Evolutionary conservation across 2,113 vertebrate species (phyloP).

Genomic region (Lasiurus cinereus): DNA sequence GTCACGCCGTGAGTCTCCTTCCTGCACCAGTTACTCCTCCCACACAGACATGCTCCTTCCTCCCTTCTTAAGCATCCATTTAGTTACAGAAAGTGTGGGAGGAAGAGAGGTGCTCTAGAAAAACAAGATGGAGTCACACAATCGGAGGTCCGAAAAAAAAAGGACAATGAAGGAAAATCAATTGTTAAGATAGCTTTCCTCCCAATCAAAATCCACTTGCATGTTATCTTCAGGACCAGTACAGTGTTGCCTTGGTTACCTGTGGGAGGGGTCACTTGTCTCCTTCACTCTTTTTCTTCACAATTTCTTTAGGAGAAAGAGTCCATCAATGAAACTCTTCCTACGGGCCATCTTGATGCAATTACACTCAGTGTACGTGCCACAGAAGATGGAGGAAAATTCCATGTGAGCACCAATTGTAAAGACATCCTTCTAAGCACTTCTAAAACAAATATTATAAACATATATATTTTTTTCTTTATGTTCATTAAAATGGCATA

Average conservation of each 20-base stretch:
- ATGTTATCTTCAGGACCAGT: background rate
- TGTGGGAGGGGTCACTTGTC: background rate
- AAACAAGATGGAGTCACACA: background rate
- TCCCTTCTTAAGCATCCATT: background rate
- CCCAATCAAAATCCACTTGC: background rate
- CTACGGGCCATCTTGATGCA: background rate
- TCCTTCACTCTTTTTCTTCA: background rate
- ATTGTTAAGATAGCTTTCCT: background rate
- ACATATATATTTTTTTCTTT: background rate
- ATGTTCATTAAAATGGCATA: constrained; percentile 72
- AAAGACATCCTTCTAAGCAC: constrained; percentile 72
- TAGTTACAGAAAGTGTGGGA: background rate
- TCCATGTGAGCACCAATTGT: constrained; percentile 52
- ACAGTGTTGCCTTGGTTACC: background rate
- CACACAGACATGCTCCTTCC: background rate
- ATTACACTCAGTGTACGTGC: background rate
- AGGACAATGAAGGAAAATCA: background rate
- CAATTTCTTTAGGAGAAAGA: background rate
- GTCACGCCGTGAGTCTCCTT: background rate
- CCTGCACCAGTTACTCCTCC: background rate
- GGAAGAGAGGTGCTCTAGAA: background rate
- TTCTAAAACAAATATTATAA: constrained; percentile 36
- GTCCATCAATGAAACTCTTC: background rate
- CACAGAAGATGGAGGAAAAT: constrained; percentile 41
- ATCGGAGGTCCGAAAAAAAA: background rate